A percentile compares a stretch with the other conserved stretches of the same genome.
These are phyloP conservation scores for Gymnocypris eckloni DNA, from an alignment of 2,797 vertebrate genomes.

Conservation along the genomic window DNA sequence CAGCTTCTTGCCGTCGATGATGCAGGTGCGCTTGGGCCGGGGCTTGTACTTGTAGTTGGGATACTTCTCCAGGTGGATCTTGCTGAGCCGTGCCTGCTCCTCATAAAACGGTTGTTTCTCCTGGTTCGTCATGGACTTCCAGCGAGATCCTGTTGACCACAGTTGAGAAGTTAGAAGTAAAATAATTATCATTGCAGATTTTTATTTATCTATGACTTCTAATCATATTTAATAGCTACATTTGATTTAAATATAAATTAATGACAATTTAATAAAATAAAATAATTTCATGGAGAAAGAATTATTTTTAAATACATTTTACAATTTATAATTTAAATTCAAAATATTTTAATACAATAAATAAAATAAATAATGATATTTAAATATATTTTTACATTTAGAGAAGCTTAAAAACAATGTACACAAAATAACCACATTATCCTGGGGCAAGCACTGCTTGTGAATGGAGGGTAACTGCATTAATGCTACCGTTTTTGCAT, in stretches of 20 bases:
- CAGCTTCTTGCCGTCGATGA: constrained; percentile 97
- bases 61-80: constrained; percentile 99
- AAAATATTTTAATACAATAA: neutral
- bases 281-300: neutral
- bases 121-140: constrained; percentile 99
- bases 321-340: neutral
- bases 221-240: neutral
- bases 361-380: neutral
- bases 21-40: constrained; percentile 98
- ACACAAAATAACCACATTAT: neutral
- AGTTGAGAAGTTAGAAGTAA: constrained; percentile 5
- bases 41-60: constrained; percentile 99
- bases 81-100: constrained; percentile 98
- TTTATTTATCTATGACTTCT: neutral
- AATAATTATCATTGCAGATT: neutral
- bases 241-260: neutral
- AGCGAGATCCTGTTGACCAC: constrained; percentile 86
- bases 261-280: neutral
- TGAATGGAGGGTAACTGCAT: constrained; percentile 12
- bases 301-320: neutral
- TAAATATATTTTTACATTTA: neutral
- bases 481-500: constrained; percentile 47
- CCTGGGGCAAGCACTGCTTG: neutral
- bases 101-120: constrained; percentile 99
- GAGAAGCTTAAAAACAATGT: neutral